Base-by-base conservation (phyloP, 2,888 invertebrate species). In the Patella pellucida region DNA sequence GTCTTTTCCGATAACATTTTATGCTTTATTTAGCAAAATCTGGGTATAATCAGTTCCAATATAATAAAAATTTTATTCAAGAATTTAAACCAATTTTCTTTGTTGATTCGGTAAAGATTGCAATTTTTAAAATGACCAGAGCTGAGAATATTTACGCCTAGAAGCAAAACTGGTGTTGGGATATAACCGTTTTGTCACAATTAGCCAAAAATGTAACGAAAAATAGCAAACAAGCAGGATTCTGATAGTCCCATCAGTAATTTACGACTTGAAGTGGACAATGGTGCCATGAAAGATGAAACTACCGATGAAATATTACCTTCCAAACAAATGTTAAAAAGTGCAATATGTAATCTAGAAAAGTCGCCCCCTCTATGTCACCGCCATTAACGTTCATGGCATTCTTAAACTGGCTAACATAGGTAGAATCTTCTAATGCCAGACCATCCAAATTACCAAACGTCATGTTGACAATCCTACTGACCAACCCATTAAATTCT, bases 321-420 rank as follows among this genome's bases (percentile, higher is more conserved):
- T 93, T 93, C 93, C 93, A 93, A 62, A 92, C 92, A 85, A 93
- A 93, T 1, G 93, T 92, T 9, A 93, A 79, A 84, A 93, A 92
- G 85, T 94, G 94, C 84, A 93, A 88, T 52, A 93, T 77, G 83
- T 93, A 93, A 84, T 93, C 93, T n/a, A 88, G 68, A 68, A 90
- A 83, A 14, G 92, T 91, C 1, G 93, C 93, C 77, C 91, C 92
- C 67, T 92, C 92, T 0, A 93, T 79, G 82, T 93, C 93, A 3
- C 93, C 93, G 2, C 93, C 93, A 81, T 93, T 93, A 15, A 93
- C 93, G 71, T 92, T 93, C 89, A 91, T 89, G 4, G 93, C 93
- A 73, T 92, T 92, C 73, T 92, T 88, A 80, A 93, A 92, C 87
- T 93, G 93, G 75, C 91, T 89, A 15, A 89, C 88, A 91, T 92